Conservation (phyloP, 1,140 invertebrate genomes). For the Drosophila ironensis region DNA sequence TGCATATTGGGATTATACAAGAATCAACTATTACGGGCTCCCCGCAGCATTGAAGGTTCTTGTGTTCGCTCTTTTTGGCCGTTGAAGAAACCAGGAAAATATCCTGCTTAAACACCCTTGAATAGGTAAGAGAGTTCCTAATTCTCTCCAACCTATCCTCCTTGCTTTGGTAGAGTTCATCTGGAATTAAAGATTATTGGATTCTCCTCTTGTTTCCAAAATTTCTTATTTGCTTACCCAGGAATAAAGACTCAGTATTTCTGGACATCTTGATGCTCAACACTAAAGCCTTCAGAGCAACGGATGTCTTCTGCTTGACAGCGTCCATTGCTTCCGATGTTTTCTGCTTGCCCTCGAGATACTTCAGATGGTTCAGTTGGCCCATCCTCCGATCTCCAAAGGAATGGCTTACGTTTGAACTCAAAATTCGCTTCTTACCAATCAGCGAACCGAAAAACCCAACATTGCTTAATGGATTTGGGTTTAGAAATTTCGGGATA, state of each 20-base stretch:
- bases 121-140: not conserved
- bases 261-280: not conserved
- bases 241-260: not conserved
- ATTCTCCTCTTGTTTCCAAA: too few relatives aligned
- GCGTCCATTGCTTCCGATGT: not conserved
- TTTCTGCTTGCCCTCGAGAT: too few relatives aligned
- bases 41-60: not conserved
- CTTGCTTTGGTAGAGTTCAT: not conserved
- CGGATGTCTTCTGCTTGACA: not conserved
- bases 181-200: not conserved
- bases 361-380: not conserved
- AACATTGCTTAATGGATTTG: not conserved
- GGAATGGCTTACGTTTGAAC: not conserved
- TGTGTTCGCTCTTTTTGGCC: too few relatives aligned
- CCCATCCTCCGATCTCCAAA: slow-evolving; percentile 7
- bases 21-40: not conserved
- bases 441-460: not conserved
- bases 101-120: not conserved
- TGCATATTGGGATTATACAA: not conserved
- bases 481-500: too few relatives aligned
- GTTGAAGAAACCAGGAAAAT: not conserved
- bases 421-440: slow-evolving; percentile 1
- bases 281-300: not conserved
- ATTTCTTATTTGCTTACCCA: not conserved
- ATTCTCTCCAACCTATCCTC: not conserved